Percentiles rank a stretch among this genome's conserved stretches.
These are phyloP conservation scores for Proterorhinus semilunaris DNA, from an alignment of 2,113 vertebrate genomes.

Conservation along the genomic window DNA sequence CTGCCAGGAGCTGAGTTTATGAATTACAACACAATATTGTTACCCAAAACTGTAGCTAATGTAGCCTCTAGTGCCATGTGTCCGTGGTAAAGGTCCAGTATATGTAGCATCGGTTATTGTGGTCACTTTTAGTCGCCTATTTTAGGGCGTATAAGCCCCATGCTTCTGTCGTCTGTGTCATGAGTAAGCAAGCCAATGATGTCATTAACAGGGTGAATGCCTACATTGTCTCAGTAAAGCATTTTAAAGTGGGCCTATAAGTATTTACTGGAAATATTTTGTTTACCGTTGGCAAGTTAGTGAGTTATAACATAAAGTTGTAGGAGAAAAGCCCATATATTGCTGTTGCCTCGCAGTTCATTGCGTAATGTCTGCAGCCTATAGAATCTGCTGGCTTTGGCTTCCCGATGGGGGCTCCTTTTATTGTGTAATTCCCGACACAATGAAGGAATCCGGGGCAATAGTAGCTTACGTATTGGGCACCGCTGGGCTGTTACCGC, in stretches of 20 bases:
- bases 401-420: conserved; percentile 50
- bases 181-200: conserved; percentile 43
- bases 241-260: neutral
- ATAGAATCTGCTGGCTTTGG: conserved; percentile 72
- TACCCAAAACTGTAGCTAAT: conserved; percentile 34
- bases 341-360: conserved; percentile 39
- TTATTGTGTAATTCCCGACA: conserved; percentile 79
- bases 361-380: conserved; percentile 80
- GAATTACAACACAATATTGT: conserved; percentile 43
- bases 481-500: conserved; percentile 1
- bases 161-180: conserved; percentile 26
- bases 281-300: too few species aligned
- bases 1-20: conserved; percentile 17
- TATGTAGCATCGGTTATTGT: neutral
- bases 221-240: conserved; percentile 20
- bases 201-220: conserved; percentile 35
- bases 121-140: neutral
- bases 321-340: neutral
- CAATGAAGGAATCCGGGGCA: conserved; percentile 81
- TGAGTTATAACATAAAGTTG: neutral
- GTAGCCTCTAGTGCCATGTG: neutral
- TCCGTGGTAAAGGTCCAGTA: neutral
- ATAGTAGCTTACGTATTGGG: conserved; percentile 12
- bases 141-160: conserved; percentile 39
- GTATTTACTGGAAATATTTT: too few species aligned